Evolutionary conservation across 1,140 invertebrate species (phyloP).

Genomic region (Drosophila subobscura): DNA sequence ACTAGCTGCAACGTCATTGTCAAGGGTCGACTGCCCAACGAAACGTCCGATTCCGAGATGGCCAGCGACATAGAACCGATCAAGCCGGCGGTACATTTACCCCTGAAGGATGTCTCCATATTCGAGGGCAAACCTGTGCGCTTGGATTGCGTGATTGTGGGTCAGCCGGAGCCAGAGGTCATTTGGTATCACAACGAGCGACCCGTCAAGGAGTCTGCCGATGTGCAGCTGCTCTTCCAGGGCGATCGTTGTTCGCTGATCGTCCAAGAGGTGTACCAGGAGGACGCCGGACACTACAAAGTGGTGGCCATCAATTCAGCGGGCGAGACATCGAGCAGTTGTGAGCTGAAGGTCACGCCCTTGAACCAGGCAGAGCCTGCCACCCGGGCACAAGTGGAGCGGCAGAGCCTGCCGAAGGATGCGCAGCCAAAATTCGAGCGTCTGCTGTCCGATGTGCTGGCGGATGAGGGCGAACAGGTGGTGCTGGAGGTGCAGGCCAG

Average conservation of each 20-base stretch:
- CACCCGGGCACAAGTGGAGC: constrained; percentile 66
- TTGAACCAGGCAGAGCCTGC: constrained; percentile 75
- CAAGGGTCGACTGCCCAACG: constrained; percentile 88
- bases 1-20: constrained; percentile 88
- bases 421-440: constrained; percentile 88
- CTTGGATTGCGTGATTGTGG: constrained; percentile 92
- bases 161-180: constrained; percentile 93
- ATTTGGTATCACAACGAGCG: constrained; percentile 94
- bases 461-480: constrained; percentile 88
- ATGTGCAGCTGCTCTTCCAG: constrained; percentile 90
- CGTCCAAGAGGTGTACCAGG: constrained; percentile 89
- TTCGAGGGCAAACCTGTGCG: constrained; percentile 89
- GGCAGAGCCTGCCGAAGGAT: constrained; percentile 81
- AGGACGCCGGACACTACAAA: constrained; percentile 91
- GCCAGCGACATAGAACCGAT: constrained; percentile 89
- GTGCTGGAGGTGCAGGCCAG: constrained; percentile 89
- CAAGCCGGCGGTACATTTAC: constrained; percentile 89
- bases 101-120: constrained; percentile 88
- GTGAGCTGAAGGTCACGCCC: constrained; percentile 86
- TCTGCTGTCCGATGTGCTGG: constrained; percentile 88
- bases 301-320: constrained; percentile 92
- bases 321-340: constrained; percentile 90
- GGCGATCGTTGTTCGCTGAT: constrained; percentile 92
- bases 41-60: constrained; percentile 90
- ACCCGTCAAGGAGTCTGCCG: constrained; percentile 93